A percentile compares a stretch with the other conserved stretches of the same genome.
phyloP scores from a whole-genome alignment of 2,113 vertebrate species.

The Neodontobutis hainanensis region DNA sequence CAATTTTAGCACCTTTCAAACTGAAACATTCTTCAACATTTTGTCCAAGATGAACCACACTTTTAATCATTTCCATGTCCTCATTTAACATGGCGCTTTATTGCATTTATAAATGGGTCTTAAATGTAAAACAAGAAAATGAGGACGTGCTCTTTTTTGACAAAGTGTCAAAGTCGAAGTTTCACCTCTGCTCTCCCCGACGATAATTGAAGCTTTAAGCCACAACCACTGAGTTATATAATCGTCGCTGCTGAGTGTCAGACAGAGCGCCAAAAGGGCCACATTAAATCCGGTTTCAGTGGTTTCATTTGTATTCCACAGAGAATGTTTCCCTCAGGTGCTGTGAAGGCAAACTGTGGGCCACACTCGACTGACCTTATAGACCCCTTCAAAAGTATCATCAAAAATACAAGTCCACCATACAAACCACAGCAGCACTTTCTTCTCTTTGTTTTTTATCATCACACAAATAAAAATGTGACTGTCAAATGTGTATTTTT shows the following conservation, averaged over 20 bases:
- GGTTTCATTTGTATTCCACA: conserved; percentile 56
- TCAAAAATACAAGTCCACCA: not conserved
- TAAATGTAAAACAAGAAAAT: no score
- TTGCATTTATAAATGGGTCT: no score
- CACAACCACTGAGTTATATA: conserved; percentile 28
- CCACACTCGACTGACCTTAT: conserved; percentile 29
- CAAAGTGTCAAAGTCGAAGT: not conserved
- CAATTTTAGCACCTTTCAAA: no score
- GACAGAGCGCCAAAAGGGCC: conserved; percentile 31
- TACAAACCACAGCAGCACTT: no score
- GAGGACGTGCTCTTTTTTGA: no score
- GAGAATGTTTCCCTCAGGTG: conserved; percentile 30
- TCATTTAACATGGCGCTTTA: no score
- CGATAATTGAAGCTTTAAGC: conserved; percentile 26
- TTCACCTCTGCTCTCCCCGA: conserved; percentile 41
- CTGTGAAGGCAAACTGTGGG: conserved; percentile 23
- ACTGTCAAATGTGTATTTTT: no score
- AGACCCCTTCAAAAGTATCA: not conserved
- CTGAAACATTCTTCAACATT: no score
- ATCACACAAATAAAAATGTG: no score
- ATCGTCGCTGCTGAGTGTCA: conserved; percentile 24
- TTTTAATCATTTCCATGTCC: no score
- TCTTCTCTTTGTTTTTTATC: no score
- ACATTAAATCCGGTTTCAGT: conserved; percentile 32
- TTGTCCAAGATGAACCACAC: no score